These are phyloP conservation scores for Andrena marginata DNA, from an alignment of 2,888 invertebrate genomes.

Conservation along the genomic window DNA sequence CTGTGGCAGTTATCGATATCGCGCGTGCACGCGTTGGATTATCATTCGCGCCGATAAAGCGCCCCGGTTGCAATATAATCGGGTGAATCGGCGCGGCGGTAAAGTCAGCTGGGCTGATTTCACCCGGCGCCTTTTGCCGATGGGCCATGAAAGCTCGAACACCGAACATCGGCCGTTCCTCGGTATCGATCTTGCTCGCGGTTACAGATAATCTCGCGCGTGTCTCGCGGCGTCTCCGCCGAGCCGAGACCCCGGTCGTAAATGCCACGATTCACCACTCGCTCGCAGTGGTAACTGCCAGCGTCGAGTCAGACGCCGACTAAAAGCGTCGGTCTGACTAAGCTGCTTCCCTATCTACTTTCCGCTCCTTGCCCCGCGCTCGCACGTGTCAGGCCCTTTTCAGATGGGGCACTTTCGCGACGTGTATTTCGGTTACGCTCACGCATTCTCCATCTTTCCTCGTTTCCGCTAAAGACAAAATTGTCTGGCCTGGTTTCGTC, in stretches of 20 bases:
- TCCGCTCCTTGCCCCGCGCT: neutral
- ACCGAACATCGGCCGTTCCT: constrained; percentile 50
- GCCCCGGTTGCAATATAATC: constrained; percentile 13
- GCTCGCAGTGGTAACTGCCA: constrained; percentile 24
- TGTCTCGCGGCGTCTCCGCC: constrained; percentile 50
- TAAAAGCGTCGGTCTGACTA: neutral
- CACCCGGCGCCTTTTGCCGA: constrained; percentile 55
- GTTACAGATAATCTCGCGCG: constrained; percentile 67
- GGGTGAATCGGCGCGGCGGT: constrained; percentile 43
- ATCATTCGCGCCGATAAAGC: constrained; percentile 42
- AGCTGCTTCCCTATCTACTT: constrained; percentile 4
- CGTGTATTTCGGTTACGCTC: neutral
- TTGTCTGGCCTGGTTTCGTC: too few species aligned
- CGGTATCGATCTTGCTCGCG: constrained; percentile 66
- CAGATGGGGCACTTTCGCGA: neutral
- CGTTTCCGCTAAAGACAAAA: neutral
- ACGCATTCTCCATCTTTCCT: constrained; percentile 4
- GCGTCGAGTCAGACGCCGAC: constrained; percentile 48
- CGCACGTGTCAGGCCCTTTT: neutral
- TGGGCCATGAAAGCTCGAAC: constrained; percentile 62
- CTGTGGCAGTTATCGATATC: constrained; percentile 18
- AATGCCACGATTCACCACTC: constrained; percentile 49
- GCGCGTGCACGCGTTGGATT: constrained; percentile 25
- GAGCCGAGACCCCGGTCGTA: constrained; percentile 35
- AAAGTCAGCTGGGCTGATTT: constrained; percentile 51